A percentile compares a stretch with the other conserved stretches of the same genome.
These are phyloP conservation scores for Bombus consobrinus DNA, from an alignment of 1,140 invertebrate genomes.

Conservation along the genomic window DNA sequence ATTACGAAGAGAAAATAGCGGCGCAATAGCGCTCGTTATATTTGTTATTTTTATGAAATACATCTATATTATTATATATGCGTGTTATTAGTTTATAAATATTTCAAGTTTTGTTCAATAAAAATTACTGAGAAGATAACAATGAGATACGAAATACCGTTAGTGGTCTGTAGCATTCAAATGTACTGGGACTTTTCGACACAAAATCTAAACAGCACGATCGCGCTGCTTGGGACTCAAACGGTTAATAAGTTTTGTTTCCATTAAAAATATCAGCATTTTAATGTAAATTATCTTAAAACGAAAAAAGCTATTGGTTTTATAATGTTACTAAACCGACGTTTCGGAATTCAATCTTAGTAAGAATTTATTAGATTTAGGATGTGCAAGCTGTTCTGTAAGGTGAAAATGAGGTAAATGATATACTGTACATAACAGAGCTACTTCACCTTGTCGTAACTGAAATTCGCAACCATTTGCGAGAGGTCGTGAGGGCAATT, in stretches of 20 bases:
- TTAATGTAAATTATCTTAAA: conserved; percentile 12
- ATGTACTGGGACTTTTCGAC: too few species aligned
- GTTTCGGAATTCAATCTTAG: conserved; percentile 97
- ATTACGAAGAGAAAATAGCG: too few species aligned
- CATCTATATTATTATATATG: too few species aligned
- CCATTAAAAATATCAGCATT: conserved; percentile 12
- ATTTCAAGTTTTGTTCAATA: too few species aligned
- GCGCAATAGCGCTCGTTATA: too few species aligned
- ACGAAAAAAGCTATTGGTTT: background rate
- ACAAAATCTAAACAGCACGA: too few species aligned
- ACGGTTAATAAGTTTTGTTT: conserved; percentile 14
- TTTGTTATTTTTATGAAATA: too few species aligned
- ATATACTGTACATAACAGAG: conserved; percentile 93
- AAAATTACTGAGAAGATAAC: too few species aligned
- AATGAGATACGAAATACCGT: too few species aligned
- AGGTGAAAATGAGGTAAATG: conserved; percentile 96
- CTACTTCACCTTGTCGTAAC: conserved; percentile 96
- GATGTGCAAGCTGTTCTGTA: conserved; percentile 97
- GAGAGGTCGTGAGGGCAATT: conserved; percentile 92
- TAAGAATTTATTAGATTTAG: conserved; percentile 97
- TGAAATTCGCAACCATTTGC: conserved; percentile 93
- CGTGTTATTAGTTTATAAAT: too few species aligned
- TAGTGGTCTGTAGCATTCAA: too few species aligned
- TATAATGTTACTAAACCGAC: conserved; percentile 90
- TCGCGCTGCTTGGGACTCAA: too few species aligned